Evolutionary conservation across 92 coral and sea anemone genomes (phyloP).

Genomic region (Diadumene lineata): DNA sequence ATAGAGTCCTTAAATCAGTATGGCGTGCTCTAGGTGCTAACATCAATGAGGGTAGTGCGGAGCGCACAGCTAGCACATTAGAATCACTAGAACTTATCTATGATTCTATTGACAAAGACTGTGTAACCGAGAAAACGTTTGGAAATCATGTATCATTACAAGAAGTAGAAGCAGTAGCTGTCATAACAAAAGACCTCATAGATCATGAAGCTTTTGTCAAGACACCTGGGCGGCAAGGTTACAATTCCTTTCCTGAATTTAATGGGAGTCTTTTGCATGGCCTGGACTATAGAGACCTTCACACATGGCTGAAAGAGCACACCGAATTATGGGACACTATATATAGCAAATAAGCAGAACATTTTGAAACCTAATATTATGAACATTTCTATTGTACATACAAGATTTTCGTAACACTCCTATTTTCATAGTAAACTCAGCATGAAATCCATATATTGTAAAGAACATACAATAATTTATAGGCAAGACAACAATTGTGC

Average conservation of each 20-base stretch:
- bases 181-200: constrained; percentile 25
- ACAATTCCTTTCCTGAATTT: constrained; percentile 51
- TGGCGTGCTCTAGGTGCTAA: constrained; percentile 59
- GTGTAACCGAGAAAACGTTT: constrained; percentile 14
- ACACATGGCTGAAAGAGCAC: constrained; percentile 54
- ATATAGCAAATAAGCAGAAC: background rate
- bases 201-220: constrained; percentile 7
- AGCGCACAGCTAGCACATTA: constrained; percentile 37
- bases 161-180: constrained; percentile 34
- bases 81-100: constrained; percentile 28
- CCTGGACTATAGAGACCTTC: constrained; percentile 55
- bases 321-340: constrained; percentile 29
- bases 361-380: background rate
- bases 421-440: no score
- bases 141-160: constrained; percentile 19
- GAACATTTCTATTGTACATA: background rate
- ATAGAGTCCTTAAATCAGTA: constrained; percentile 43
- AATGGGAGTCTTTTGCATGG: constrained; percentile 30
- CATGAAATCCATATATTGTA: no score
- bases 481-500: no score
- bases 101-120: constrained; percentile 29
- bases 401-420: no score
- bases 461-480: no score
- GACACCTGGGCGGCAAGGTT: constrained; percentile 46
- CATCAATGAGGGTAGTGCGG: constrained; percentile 33